Base-by-base conservation (phyloP, 2,888 invertebrate species). In the Himalopsyche tibetana region DNA sequence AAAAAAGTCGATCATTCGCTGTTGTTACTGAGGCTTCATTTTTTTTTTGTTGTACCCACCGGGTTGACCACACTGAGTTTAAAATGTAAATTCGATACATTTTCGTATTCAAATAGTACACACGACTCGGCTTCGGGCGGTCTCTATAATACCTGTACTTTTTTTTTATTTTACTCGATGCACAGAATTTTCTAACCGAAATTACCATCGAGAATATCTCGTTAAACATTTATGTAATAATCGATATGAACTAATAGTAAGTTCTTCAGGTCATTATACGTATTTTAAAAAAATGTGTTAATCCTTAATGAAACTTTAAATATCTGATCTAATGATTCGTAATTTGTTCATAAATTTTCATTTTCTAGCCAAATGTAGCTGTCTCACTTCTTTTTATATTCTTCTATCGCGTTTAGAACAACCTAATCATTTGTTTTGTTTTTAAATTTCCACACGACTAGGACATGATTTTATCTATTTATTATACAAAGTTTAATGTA, bases 101-200 rank as follows among this genome's bases (percentile, higher is more conserved):
- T 87, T 83, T 83, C 81, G 81, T 85, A 83, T 85, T 84, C 84
- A 87, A 87, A 87, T 87, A 87, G 85, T 69, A 80, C 40, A 69
- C 80, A 79, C 79, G 80, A 80, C 51, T 45, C 15, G 45, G 85
- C 87, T 85, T 36, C 85, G 69, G 87, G 87, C 82, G 51, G 19
- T 55, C 55, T 74, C 3, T 69, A 12, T 3, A 51, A 12, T 63
- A 6, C 19, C 9, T 36, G 15, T 15, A 8, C 38, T 12, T 74
- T 74, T 36, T 38, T 74, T 36, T 74, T 74, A 38, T 74, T 74
- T 74, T 36, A 36, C 74, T 74, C 38, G 74, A 36, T 74, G 74
- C 74, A 74, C 74, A 74, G 36, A 74, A 38, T 74, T 74, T 74
- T 74, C 74, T 74, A 36, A 74, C 74, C 74, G 74, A 74, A 74